A percentile compares a stretch with the other conserved stretches of the same genome.
Evolutionary conservation across 2,113 vertebrate species (phyloP).

Genomic region (Myrmecobius fasciatus): DNA sequence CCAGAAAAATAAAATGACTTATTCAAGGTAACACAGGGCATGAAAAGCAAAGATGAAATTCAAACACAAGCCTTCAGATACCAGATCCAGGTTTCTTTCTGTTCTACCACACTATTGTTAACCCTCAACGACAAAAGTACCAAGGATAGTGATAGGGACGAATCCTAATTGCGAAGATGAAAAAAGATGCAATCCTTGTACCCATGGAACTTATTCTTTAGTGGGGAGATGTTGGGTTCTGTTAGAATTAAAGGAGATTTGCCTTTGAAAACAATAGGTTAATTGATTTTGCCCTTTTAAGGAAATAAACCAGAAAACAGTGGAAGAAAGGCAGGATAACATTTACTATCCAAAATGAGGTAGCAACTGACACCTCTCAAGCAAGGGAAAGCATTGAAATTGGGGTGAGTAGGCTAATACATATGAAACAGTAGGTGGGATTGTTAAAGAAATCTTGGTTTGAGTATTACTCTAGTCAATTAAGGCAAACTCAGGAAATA

Average conservation of each 20-base stretch:
- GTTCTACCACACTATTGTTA: neutral
- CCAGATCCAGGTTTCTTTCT: neutral
- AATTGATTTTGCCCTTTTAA: neutral
- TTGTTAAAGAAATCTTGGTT: neutral
- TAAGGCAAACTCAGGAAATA: neutral
- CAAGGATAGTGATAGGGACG: neutral
- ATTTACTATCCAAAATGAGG: neutral
- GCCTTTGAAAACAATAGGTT: neutral
- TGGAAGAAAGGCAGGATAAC: neutral
- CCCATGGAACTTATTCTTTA: neutral
- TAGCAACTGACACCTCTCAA: neutral
- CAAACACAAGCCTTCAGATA: neutral
- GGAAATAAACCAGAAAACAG: neutral
- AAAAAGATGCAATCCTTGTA: neutral
- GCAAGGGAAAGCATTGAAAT: neutral
- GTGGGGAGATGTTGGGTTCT: neutral
- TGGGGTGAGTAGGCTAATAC: neutral
- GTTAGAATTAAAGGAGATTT: neutral
- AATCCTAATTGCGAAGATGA: neutral
- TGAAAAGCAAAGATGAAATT: neutral
- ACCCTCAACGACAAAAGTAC: neutral
- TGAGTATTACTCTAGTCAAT: neutral
- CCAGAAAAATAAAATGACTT: neutral
- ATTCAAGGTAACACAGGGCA: neutral
- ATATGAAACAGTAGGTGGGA: neutral